Percentiles rank a stretch among this genome's conserved stretches.
These are phyloP conservation scores for Coluber constrictor DNA, from an alignment of 2,797 vertebrate genomes.

Conservation along the genomic window DNA sequence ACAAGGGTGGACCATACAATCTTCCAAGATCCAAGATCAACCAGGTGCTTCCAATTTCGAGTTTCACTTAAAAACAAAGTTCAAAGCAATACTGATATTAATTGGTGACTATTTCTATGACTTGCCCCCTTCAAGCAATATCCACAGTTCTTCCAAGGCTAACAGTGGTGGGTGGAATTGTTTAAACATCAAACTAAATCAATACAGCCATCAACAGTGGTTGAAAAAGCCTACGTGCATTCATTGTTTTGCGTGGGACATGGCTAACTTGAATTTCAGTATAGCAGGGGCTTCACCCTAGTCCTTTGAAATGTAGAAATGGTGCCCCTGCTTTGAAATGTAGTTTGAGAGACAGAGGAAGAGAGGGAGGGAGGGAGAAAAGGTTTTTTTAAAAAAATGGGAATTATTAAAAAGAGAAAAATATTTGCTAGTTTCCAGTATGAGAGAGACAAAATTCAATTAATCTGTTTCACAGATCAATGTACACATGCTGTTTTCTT, in stretches of 20 bases:
- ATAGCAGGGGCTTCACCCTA: neutral
- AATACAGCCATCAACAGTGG: neutral
- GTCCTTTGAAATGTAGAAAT: neutral
- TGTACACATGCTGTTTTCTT: neutral
- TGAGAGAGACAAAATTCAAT: neutral
- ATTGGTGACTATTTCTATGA: neutral
- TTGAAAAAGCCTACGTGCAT: neutral
- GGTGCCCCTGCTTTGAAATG: neutral
- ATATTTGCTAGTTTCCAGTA: neutral
- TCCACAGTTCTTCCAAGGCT: neutral
- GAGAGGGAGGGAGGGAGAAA: neutral
- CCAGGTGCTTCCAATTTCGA: neutral
- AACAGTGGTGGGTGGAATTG: neutral
- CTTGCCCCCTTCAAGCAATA: neutral
- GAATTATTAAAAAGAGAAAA: neutral
- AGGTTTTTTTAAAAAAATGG: neutral
- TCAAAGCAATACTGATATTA: neutral
- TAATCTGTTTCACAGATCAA: neutral
- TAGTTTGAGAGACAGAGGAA: accelerated
- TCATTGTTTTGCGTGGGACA: neutral
- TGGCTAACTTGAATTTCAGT: neutral
- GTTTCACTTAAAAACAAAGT: neutral
- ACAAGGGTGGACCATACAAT: neutral
- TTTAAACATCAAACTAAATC: neutral
- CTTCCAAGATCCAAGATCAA: neutral